These are phyloP conservation scores for Gnathonemus longibarbis DNA, from an alignment of 2,113 vertebrate species.

Conservation along the genomic window DNA sequence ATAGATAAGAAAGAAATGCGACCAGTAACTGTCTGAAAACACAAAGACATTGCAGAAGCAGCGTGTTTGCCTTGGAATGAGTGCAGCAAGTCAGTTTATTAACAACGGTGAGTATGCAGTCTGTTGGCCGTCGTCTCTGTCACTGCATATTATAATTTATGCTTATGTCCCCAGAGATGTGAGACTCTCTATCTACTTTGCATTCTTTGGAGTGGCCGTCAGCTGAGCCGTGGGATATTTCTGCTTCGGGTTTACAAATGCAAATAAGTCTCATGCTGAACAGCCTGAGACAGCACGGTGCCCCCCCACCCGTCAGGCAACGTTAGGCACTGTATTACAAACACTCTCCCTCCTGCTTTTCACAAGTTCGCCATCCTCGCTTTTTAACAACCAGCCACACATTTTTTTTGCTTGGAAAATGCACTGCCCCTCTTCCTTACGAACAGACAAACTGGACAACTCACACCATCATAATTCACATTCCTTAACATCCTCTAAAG, in stretches of 20 bases:
- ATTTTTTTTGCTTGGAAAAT: neutral
- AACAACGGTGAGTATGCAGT: neutral
- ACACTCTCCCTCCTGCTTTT: neutral
- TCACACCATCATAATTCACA: neutral
- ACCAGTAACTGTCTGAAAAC: neutral
- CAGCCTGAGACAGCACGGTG: neutral
- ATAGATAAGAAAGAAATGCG: neutral
- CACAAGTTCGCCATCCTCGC: neutral
- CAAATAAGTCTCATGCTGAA: neutral
- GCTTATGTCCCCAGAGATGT: neutral
- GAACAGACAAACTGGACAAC: neutral
- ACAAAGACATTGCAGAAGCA: neutral
- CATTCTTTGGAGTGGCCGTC: neutral
- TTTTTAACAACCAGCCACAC: neutral
- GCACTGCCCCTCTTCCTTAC: neutral
- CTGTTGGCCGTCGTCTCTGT: neutral
- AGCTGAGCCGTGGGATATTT: neutral
- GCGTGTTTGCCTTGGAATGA: neutral
- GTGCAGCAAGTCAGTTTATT: neutral
- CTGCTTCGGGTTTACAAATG: neutral
- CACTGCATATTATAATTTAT: neutral
- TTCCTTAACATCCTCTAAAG: neutral
- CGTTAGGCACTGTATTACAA: neutral
- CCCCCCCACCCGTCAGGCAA: neutral
- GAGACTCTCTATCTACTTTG: neutral